Conservation (phyloP, 2,888 invertebrate species). For the Periphyllus acericola region DNA sequence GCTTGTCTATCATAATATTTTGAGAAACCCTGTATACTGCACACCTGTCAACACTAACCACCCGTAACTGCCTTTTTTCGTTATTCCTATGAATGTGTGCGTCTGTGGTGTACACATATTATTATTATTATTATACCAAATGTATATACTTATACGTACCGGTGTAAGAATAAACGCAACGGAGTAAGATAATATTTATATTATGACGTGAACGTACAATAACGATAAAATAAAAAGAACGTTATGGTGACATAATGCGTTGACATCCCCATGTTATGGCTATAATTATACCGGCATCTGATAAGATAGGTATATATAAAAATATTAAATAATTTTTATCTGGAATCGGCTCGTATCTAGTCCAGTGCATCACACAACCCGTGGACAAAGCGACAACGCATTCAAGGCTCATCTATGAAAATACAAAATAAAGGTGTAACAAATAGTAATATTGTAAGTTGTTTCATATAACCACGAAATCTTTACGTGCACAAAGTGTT, state of each 20-base stretch:
- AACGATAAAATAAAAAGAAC: not conserved
- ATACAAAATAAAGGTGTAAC: not conserved
- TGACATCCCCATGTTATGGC: not conserved
- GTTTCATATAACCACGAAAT: not conserved
- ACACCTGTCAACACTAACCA: slow-evolving; percentile 61
- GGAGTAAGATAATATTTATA: not conserved
- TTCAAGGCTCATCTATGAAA: not conserved
- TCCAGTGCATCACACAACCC: not conserved
- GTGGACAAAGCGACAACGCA: not conserved
- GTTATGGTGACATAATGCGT: not conserved
- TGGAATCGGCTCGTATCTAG: not conserved
- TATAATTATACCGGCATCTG: not conserved
- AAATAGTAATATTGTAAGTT: not conserved
- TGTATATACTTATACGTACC: not conserved
- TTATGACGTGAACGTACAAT: not conserved
- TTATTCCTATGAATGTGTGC: not conserved
- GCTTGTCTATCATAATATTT: slow-evolving; percentile 28
- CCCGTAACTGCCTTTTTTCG: slow-evolving; percentile 52
- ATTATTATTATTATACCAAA: slow-evolving; percentile 1
- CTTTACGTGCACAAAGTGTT: not conserved
- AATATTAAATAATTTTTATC: not conserved
- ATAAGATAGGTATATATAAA: not conserved
- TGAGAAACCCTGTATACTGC: slow-evolving; percentile 50
- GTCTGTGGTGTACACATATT: not conserved
- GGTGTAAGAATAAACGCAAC: not conserved